Evolutionary conservation across 2,113 vertebrate species (phyloP).

Genomic region (Xiphias gladius): DNA sequence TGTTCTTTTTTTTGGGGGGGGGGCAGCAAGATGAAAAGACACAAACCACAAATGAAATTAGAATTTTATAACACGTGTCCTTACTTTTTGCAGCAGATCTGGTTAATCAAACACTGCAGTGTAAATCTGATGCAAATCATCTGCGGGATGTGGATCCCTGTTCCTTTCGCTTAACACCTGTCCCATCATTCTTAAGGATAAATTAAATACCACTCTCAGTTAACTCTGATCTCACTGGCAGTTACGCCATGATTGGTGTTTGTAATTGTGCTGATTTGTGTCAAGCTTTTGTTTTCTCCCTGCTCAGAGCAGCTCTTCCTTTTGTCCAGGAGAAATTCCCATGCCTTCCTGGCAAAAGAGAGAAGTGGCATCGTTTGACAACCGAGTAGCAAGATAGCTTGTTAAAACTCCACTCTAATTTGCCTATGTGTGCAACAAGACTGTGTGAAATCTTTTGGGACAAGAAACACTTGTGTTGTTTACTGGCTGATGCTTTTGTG

Average conservation of each 20-base stretch:
- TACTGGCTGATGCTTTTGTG: constrained; percentile 65
- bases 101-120: constrained; percentile 34
- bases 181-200: constrained; percentile 21
- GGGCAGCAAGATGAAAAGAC: neutral
- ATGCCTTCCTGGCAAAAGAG: constrained; percentile 67
- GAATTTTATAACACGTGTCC: neutral
- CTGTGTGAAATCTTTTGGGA: constrained; percentile 65
- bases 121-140: constrained; percentile 50
- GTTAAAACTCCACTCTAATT: constrained; percentile 77
- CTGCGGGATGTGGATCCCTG: constrained; percentile 15
- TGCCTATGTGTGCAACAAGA: constrained; percentile 65
- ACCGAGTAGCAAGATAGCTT: constrained; percentile 66
- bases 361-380: constrained; percentile 65
- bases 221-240: constrained; percentile 45
- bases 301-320: constrained; percentile 52
- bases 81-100: constrained; percentile 20
- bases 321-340: constrained; percentile 78
- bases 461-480: constrained; percentile 76
- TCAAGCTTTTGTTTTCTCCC: constrained; percentile 57
- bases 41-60: neutral
- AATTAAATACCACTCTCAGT: constrained; percentile 48
- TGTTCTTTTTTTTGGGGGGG: neutral
- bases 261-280: constrained; percentile 60
- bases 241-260: constrained; percentile 62
- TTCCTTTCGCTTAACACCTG: constrained; percentile 45